Evolutionary conservation across 2,888 invertebrate species (phyloP), one percentile per base, ranked within the genome.

Genomic region (Habroteleia sp.): DNA sequence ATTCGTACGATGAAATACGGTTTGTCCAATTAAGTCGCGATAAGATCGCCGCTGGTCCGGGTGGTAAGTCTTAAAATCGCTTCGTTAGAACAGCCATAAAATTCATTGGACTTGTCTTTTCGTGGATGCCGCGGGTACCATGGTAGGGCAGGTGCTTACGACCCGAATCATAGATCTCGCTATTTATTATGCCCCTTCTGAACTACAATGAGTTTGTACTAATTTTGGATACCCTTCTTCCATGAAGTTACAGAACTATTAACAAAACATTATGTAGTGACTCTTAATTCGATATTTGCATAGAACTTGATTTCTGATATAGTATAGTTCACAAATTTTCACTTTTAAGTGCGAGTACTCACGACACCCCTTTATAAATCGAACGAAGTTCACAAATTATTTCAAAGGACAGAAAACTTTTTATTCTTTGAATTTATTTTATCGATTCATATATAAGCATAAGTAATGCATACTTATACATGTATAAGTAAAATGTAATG

Each of bases 71-170:
- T 82, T 79, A 78, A 80, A 81, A 81, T 77, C 81, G 83, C 86
- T 87, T 87, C 86, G 86, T 87, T 87, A 86, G 85, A 84, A 85
- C 81, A 84, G 80, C 82, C 82, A 83, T 85, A 85, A 87, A 87
- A 85, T 83, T 84, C 84, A 84, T 85, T 79, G 81, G 71, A 48
- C 66, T 74, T 62, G 76, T 81, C 77, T 52, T 72, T 66, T 50
- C 62, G 71, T 73, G 78, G 75, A 77, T 78, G 80, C 77, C 73
- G 58, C 52, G 66, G 56, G 60, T 63, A 63, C 73, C 58, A 56
- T 37, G 63, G 63, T 79, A 80, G 81, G 79, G 83, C 86, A 85
- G 85, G 83, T 85, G 85, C 81, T 80, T 66, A 44, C 69, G 17
- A 7, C 50, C 35, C 39, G 52, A 75, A 76, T 82, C 83, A 80